A percentile compares a stretch with the other conserved stretches of the same genome.
phyloP scores from a whole-genome alignment of 2,797 vertebrate genomes.

The Loriculus beryllinus region DNA sequence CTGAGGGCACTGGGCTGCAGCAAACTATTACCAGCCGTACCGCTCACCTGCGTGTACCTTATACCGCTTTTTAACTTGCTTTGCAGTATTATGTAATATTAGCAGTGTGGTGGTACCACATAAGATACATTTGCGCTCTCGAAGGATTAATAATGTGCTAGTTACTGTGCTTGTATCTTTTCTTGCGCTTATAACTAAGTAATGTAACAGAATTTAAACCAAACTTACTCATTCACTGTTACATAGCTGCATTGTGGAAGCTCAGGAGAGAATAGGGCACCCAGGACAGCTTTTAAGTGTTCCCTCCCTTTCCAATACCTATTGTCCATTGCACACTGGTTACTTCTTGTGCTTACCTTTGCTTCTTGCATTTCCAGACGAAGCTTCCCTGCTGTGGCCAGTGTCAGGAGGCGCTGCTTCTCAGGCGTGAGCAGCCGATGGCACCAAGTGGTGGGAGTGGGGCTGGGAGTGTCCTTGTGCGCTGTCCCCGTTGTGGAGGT shows the following conservation, averaged over 20 bases:
- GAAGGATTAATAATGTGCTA: not conserved
- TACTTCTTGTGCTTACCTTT: not conserved
- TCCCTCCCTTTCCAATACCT: not conserved
- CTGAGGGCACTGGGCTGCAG: accelerated
- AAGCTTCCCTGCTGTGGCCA: constrained; percentile 1
- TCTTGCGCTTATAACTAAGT: not conserved
- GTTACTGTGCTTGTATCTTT: not conserved
- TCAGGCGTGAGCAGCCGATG: not conserved
- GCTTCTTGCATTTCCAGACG: constrained; percentile 22
- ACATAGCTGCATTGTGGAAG: accelerated
- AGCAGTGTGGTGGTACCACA: not conserved
- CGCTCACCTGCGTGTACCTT: not conserved
- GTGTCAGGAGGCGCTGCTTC: not conserved
- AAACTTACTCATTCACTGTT: not conserved
- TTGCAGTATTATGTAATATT: accelerated
- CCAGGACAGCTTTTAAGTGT: accelerated
- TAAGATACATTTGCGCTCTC: not conserved
- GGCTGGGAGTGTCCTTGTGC: constrained; percentile 72
- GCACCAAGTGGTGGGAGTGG: constrained; percentile 50
- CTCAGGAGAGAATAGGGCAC: not conserved
- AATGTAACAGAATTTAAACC: not conserved
- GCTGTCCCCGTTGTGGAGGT: constrained; percentile 77
- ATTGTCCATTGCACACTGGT: accelerated
- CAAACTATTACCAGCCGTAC: accelerated
- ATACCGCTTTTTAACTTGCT: accelerated